Conservation (phyloP, 2,113 vertebrate genomes). For the Galeopterus variegatus region DNA sequence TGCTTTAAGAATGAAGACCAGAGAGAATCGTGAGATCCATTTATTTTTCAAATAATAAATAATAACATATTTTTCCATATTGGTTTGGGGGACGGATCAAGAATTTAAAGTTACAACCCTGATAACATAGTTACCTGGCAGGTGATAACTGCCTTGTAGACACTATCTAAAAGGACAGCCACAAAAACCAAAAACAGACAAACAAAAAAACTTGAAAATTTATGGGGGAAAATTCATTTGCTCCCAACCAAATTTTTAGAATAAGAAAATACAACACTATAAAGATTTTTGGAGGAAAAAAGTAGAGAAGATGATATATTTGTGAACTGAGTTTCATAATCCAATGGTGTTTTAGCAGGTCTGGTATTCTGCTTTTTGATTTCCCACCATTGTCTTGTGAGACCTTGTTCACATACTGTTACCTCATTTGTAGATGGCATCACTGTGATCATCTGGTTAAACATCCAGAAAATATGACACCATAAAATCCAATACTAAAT, state of each 20-base stretch:
- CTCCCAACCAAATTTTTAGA: not conserved
- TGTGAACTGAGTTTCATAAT: not conserved
- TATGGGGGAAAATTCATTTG: not conserved
- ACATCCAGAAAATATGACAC: not conserved
- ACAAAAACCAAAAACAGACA: not conserved
- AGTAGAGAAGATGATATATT: not conserved
- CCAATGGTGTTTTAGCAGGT: too few species aligned
- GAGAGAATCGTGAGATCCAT: not conserved
- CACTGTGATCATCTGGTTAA: not conserved
- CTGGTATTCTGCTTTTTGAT: not conserved
- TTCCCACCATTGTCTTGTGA: too few species aligned
- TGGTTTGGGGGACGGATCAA: not conserved
- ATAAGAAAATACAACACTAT: not conserved
- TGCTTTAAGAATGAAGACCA: not conserved
- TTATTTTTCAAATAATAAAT: constrained; percentile 37
- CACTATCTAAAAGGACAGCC: not conserved
- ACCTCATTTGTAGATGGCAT: not conserved
- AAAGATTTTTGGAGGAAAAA: not conserved
- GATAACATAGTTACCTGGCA: not conserved
- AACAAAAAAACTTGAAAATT: not conserved
- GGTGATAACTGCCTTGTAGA: not conserved
- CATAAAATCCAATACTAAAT: not conserved
- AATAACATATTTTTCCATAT: not conserved
- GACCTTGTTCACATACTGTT: not conserved
- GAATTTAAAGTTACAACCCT: not conserved